Base-by-base conservation (phyloP, 2,797 vertebrate genomes). In the Trematomus bernacchii region DNA sequence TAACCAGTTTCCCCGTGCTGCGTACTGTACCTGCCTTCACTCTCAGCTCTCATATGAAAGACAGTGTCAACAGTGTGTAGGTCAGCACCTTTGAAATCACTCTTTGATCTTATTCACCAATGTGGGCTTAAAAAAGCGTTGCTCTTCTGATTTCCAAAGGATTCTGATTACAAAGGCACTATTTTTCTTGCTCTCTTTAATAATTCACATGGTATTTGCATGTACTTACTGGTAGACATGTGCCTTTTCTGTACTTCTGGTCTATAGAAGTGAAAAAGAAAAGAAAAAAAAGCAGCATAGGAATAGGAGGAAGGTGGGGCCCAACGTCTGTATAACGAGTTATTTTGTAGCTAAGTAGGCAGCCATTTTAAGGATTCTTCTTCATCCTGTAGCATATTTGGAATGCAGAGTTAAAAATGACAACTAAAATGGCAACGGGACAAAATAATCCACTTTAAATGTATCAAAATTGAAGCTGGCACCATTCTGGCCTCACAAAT, bases 41-140 rank as follows among this genome's bases (percentile, higher is more conserved):
- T 58, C 33, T 1, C 50, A 66, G 64, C 71, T 30, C 71, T 66
- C 55, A 57, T 8, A 76, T 67, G 64, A 71, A 80, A 75, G 53
- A 51, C 64, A 47, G 60, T 46, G 66, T 60, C 69, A 23, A 21
- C 42, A 46, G 44, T 14, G 69, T 58, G 18, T 15, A 43, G 78
- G 78, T 85, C 83, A 82, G 70, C 76, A 71, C 67, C 71, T 84
- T 72, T 66, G 37, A 40, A n/a, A 50, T 40, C 33, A 42, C 55
- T 21, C 59, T 63, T 46, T 70, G 82, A 87, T 82, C 74, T 76
- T 78, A 85, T 61, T n/a, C 62, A n/a, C 51, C 16, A 1, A 43
- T 43, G 64, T 64, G 68, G 58, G 70, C 57, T 72, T 58, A 27
- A 71, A 73, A 33, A 69, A 67, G 6, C 16, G 11, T 40, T 30